Evolutionary conservation across 2,888 invertebrate genomes (phyloP).

Genomic region (Drosophila bunnanda): DNA sequence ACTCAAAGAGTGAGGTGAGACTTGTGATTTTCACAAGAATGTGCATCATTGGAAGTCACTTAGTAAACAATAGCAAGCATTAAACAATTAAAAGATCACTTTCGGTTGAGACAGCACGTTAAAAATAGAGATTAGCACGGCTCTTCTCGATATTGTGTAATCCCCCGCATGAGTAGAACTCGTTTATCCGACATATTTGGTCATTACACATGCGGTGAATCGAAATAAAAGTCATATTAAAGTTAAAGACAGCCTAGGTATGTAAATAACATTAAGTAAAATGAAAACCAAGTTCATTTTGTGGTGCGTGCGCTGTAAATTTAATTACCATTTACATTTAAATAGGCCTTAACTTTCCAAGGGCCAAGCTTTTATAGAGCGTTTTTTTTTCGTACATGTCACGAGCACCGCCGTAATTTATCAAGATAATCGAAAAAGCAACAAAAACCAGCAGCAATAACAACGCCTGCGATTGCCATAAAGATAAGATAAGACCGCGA

Average conservation of each 20-base stretch:
- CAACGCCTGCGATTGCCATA: slow-evolving; percentile 54
- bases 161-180: slow-evolving; percentile 17
- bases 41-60: slow-evolving; percentile 33
- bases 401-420: slow-evolving; percentile 69
- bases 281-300: slow-evolving; percentile 23
- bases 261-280: neutral
- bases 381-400: slow-evolving; percentile 49
- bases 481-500: slow-evolving; percentile 75
- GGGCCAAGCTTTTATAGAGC: slow-evolving; percentile 37
- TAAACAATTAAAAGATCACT: slow-evolving; percentile 33
- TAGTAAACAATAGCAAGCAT: slow-evolving; percentile 33
- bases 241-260: neutral
- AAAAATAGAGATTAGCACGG: slow-evolving; percentile 54
- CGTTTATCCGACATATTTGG: slow-evolving; percentile 21
- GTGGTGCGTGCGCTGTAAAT: slow-evolving; percentile 59
- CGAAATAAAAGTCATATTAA: slow-evolving; percentile 3
- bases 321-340: slow-evolving; percentile 60
- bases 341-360: slow-evolving; percentile 45
- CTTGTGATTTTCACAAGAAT: slow-evolving; percentile 57
- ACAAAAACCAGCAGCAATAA: slow-evolving; percentile 48
- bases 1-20: slow-evolving; percentile 17
- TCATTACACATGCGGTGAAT: slow-evolving; percentile 19
- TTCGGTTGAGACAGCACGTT: slow-evolving; percentile 53
- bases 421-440: slow-evolving; percentile 75
- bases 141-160: slow-evolving; percentile 2